phyloP scores from a whole-genome alignment of 2,888 invertebrate genomes.

The Celastrina argiolus region DNA sequence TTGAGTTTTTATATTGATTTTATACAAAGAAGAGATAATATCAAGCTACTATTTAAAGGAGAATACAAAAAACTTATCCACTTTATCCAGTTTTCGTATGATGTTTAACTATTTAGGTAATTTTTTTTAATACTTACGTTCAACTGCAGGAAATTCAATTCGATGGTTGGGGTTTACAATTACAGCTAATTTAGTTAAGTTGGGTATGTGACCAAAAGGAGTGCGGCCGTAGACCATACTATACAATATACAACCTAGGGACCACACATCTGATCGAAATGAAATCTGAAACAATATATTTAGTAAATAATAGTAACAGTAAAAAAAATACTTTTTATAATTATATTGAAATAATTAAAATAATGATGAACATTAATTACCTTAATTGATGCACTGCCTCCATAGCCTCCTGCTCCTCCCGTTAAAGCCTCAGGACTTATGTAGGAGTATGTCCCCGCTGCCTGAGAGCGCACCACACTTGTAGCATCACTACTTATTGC shows the following conservation, averaged over 20 bases:
- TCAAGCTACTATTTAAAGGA: too few species aligned
- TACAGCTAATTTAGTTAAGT: slow-evolving; percentile 85
- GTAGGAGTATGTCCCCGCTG: slow-evolving; percentile 94
- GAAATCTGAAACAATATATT: slow-evolving; percentile 80
- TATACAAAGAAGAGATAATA: too few species aligned
- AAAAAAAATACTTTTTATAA: background rate
- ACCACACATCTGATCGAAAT: slow-evolving; percentile 97
- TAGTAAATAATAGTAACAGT: background rate
- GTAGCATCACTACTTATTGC: slow-evolving; percentile 92
- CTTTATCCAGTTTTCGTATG: too few species aligned
- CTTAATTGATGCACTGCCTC: slow-evolving; percentile 37
- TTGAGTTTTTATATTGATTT: background rate
- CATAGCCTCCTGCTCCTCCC: slow-evolving; percentile 75
- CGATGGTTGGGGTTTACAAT: slow-evolving; percentile 85
- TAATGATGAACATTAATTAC: slow-evolving; percentile 30
- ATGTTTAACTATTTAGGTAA: too few species aligned
- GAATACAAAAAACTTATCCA: too few species aligned
- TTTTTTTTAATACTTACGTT: slow-evolving; percentile 55
- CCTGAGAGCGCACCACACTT: slow-evolving; percentile 88
- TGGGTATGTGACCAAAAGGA: slow-evolving; percentile 91
- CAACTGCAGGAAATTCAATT: slow-evolving; percentile 84
- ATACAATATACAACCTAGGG: slow-evolving; percentile 97
- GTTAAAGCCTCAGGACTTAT: slow-evolving; percentile 96
- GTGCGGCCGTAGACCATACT: slow-evolving; percentile 92
- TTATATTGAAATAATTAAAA: too few species aligned